A percentile compares a stretch with the other conserved stretches of the same genome.
phyloP scores from a whole-genome alignment of 2,113 vertebrate species.

The Macroglossus sobrinus region DNA sequence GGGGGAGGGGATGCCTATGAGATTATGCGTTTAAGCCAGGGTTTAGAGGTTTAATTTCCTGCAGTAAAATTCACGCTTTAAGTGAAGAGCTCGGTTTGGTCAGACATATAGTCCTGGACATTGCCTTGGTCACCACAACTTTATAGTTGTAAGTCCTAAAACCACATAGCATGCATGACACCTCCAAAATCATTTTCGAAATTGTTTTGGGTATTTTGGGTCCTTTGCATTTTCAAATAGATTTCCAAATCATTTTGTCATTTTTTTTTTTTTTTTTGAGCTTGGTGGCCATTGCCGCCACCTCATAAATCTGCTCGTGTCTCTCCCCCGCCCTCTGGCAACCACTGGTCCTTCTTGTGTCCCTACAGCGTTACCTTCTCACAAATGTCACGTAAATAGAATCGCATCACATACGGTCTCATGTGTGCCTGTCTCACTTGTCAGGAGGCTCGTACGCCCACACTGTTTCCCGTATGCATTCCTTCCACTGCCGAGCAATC shows the following conservation, averaged over 20 bases:
- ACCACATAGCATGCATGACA: too few relatives aligned
- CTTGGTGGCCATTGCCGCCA: accelerated
- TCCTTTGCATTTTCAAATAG: too few relatives aligned
- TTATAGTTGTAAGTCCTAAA: too few relatives aligned
- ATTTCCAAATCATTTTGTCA: too few relatives aligned
- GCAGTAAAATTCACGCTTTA: neutral
- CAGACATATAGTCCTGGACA: neutral
- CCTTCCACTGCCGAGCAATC: accelerated
- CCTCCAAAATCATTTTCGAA: too few relatives aligned
- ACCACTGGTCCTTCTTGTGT: accelerated
- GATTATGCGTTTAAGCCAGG: neutral
- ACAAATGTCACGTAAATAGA: accelerated
- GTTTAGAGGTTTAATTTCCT: neutral
- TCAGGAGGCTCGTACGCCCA: accelerated
- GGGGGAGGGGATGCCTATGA: neutral
- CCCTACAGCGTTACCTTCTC: neutral
- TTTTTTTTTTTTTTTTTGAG: too few relatives aligned
- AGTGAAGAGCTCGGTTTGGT: neutral
- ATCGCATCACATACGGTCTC: accelerated
- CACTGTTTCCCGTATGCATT: accelerated
- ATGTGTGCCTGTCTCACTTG: accelerated
- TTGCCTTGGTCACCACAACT: too few relatives aligned
- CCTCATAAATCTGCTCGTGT: accelerated
- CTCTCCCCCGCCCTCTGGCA: too few relatives aligned
- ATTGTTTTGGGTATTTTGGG: too few relatives aligned